phyloP scores from a whole-genome alignment of 1,140 invertebrate species.

The Pararge aegeria region DNA sequence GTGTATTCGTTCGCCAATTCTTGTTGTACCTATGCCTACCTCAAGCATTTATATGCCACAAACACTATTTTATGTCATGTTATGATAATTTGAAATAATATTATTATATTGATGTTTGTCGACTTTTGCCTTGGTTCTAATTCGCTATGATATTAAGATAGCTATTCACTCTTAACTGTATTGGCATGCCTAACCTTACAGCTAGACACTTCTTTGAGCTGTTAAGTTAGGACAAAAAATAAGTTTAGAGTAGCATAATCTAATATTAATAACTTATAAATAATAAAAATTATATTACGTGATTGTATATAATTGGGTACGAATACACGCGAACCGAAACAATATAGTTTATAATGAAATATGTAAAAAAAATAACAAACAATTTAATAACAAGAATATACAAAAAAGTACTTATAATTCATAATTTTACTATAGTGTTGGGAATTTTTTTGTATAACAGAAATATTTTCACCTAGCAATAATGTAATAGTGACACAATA shows the following conservation, averaged over 20 bases:
- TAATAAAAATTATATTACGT: not conserved
- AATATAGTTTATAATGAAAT: constrained; percentile 15
- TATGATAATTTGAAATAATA: too few species aligned
- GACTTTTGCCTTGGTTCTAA: too few species aligned
- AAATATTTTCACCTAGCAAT: constrained; percentile 67
- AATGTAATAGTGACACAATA: constrained; percentile 59
- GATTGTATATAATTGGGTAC: not conserved
- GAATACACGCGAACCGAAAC: constrained; percentile 8
- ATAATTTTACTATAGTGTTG: constrained; percentile 57
- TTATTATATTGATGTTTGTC: too few species aligned
- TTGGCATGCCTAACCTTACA: too few species aligned
- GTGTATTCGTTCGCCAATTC: constrained; percentile 10
- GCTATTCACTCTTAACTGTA: too few species aligned
- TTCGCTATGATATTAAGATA: too few species aligned
- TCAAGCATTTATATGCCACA: too few species aligned
- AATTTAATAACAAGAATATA: too few species aligned
- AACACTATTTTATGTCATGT: too few species aligned
- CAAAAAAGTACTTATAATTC: constrained; percentile 26
- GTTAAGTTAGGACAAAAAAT: too few species aligned
- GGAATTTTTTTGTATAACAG: constrained; percentile 62
- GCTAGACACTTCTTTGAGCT: too few species aligned
- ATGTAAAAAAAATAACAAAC: constrained; percentile 33
- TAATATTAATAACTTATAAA: not conserved
- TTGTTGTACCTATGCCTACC: not conserved
- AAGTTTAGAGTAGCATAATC: too few species aligned